Conservation (phyloP, 2,888 invertebrate genomes). For the Ornithoptera priamus region DNA sequence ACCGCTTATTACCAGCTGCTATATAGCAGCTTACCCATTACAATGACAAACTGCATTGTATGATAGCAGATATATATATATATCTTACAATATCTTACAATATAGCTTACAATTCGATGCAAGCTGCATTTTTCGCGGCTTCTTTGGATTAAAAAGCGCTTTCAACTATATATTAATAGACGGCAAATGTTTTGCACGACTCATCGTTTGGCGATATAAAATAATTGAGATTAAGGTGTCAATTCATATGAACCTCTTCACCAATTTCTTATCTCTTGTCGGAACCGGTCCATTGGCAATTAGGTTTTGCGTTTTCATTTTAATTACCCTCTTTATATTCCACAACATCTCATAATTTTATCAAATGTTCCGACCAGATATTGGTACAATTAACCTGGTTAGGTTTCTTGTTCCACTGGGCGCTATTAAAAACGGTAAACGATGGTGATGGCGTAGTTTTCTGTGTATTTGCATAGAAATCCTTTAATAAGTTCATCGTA, state of each 20-base stretch:
- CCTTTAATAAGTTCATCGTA: conserved; percentile 25
- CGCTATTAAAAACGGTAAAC: conserved; percentile 28
- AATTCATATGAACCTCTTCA: neutral
- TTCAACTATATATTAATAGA: neutral
- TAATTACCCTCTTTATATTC: conserved; percentile 1
- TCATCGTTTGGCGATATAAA: neutral
- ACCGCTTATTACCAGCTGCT: too few relatives aligned
- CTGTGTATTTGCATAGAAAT: conserved; percentile 27
- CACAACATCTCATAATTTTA: neutral
- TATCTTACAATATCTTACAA: too few relatives aligned
- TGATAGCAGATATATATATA: too few relatives aligned
- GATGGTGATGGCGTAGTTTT: neutral
- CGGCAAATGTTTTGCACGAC: neutral
- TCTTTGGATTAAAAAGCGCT: too few relatives aligned
- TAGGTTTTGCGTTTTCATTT: neutral
- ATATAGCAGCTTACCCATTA: too few relatives aligned
- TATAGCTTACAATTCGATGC: too few relatives aligned
- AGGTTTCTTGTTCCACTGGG: conserved; percentile 22
- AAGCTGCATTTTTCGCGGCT: too few relatives aligned
- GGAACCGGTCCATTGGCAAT: neutral
- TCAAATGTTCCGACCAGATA: conserved; percentile 3
- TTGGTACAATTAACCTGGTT: conserved; percentile 19
- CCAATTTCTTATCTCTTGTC: neutral
- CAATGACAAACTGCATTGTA: too few relatives aligned
- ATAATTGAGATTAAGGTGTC: neutral